phyloP scores from a whole-genome alignment of 2,113 vertebrate species.

The Hyaena hyaena region DNA sequence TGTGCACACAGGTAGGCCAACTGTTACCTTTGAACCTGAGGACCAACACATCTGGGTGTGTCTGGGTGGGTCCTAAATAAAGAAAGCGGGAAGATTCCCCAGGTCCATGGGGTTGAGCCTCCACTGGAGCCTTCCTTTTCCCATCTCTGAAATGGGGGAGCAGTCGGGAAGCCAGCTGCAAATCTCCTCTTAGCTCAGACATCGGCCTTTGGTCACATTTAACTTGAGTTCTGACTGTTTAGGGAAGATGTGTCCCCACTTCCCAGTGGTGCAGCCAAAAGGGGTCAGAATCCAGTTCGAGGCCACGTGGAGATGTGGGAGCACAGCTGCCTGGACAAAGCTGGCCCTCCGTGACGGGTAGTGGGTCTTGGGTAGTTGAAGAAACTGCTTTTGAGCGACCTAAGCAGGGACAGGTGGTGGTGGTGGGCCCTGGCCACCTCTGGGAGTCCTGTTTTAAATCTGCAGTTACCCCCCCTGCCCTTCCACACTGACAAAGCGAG shows the following conservation, averaged over 20 bases:
- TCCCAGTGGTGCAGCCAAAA: not conserved
- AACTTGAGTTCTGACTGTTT: not conserved
- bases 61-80: not conserved
- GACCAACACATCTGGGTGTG: too few species aligned
- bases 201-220: accelerated
- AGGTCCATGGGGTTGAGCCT: not conserved
- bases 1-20: not conserved
- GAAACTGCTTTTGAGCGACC: not conserved
- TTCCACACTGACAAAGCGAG: not conserved
- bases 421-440: not conserved
- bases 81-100: not conserved
- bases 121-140: not conserved
- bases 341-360: not conserved
- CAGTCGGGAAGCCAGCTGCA: accelerated
- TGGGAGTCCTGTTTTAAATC: not conserved
- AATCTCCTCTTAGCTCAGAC: not conserved
- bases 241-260: accelerated
- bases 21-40: not conserved
- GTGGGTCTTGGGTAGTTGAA: not conserved
- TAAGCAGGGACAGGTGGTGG: accelerated
- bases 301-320: accelerated
- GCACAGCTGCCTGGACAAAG: not conserved
- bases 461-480: not conserved
- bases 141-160: not conserved
- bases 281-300: not conserved